Evolutionary conservation across 2,797 vertebrate genomes (phyloP), one percentile per base, ranked within the genome.

Genomic region (Semotilus atromaculatus): DNA sequence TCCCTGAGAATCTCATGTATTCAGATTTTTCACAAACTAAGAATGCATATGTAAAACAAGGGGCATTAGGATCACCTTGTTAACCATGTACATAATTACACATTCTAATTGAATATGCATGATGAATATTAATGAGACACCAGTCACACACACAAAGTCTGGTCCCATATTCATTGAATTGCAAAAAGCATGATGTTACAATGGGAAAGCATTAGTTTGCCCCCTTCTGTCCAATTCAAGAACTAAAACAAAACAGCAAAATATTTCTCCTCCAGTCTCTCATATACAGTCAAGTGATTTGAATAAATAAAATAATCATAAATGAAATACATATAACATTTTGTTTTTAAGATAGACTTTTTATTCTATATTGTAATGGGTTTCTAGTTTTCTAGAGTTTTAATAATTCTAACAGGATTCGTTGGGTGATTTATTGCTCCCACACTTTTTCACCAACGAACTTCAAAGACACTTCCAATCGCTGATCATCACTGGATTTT

Each of bases 211-310:
- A 51, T 40, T 77, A 74, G 60, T 81, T 78, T 75, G 86, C 83
- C 90, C 68, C 87, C 90, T 91, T 80, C 74, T 83, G 90, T 86
- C 23, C 76, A 80, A 14, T 81, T 51, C 14, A 21, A 55, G 48
- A 75, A 81, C 10, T n/a, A 77, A 66, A 64, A 29, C 5, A 29
- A 62, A 26, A 7, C 3, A 14, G 1, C n/a, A 53, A 31, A 23
- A 62, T n/a, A 34, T 68, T 36, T 80, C 13, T 48, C 26, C 67
- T 51, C 29, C n/a, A 67, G 18, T 23, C 11, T 53, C 9, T 51
- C 29, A 21, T 51, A 29, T 51, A 13, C 29, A 34, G 18, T 51
- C 29, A 18, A 51, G 29, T 34, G 26, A 74, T 51, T 11, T 55
- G 21, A 74, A 48, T 53, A 7, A 48, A 29, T 72, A 48, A 73